These are phyloP conservation scores for Crenuchus spilurus DNA, from an alignment of 2,797 vertebrate species.

Conservation along the genomic window DNA sequence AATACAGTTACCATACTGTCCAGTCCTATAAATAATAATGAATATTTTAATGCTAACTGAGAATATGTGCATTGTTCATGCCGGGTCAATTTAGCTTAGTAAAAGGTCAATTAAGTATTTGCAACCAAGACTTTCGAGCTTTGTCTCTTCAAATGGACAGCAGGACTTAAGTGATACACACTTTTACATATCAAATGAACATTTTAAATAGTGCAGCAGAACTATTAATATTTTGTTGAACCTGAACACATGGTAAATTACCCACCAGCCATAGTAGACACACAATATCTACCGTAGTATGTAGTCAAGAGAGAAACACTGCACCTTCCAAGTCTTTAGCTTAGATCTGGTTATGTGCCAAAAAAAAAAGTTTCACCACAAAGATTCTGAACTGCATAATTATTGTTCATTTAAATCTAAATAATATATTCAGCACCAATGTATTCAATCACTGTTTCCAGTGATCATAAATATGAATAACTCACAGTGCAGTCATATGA, in stretches of 20 bases:
- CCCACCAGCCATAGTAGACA: too few species aligned
- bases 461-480: not conserved
- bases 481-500: slow-evolving; percentile 7
- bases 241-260: too few species aligned
- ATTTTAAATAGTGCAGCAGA: not conserved
- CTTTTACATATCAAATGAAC: not conserved
- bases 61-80: not conserved
- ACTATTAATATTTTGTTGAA: too few species aligned
- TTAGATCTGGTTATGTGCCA: slow-evolving; percentile 29
- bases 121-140: not conserved
- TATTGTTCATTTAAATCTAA: too few species aligned
- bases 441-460: slow-evolving; percentile 4
- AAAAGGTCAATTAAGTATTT: not conserved
- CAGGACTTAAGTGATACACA: not conserved
- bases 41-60: not conserved
- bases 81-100: not conserved
- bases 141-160: not conserved
- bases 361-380: too few species aligned
- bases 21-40: not conserved
- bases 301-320: not conserved
- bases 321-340: slow-evolving; percentile 18
- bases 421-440: slow-evolving; percentile 30
- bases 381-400: too few species aligned
- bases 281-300: too few species aligned
- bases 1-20: not conserved